Base-by-base conservation (phyloP, 2,113 vertebrate genomes). In the Bostrychus sinensis region DNA sequence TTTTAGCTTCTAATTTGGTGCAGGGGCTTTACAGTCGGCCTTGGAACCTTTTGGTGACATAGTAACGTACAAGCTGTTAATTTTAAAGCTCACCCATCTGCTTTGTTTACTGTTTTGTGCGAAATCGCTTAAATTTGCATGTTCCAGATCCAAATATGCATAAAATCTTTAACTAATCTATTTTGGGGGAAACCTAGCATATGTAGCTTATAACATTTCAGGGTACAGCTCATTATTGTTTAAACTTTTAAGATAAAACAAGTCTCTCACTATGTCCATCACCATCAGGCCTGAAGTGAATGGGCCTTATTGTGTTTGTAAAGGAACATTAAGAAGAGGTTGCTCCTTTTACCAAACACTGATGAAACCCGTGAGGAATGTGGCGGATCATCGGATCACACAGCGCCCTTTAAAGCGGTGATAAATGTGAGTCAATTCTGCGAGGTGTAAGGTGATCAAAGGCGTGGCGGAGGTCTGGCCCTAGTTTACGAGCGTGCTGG, bases 371-470 rank as follows among this genome's bases (percentile, higher is more conserved):
- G 16, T 2, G 2, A 77, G 72, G 86, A 85, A 84, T 71, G 76
- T 50, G 1, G 61, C 28, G 17, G 53, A 48, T 51, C 63, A 58
- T 77, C 72, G 26, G 56, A 62, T 51, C 48, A n/a, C 14, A 26
- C 12, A 51, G 25, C 25, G 25, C 25, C 25, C 72, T 76, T 61
- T 72, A 77, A 80, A 80, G 63, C 1, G 0, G 62, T 82, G 85
- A 85, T 83, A 43, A 66, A 86, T 77, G 65, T 12, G 34, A 53
- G 32, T 66, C 65, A 34, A n/a, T 51, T 60, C 23, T 62, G 66
- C 48, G 34, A 78, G 70, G 73, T 77, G 81, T 34, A 32, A 65
- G 58, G 42, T 69, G 80, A 89, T 89, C 81, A 89, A 86, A 87
- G 81, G 71, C 66, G 56, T 69, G 85, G 66, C 54, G 58, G 64